Percentiles rank a stretch among this genome's conserved stretches.
phyloP scores from a whole-genome alignment of 2,113 vertebrate genomes.

The Coturnix japonica region DNA sequence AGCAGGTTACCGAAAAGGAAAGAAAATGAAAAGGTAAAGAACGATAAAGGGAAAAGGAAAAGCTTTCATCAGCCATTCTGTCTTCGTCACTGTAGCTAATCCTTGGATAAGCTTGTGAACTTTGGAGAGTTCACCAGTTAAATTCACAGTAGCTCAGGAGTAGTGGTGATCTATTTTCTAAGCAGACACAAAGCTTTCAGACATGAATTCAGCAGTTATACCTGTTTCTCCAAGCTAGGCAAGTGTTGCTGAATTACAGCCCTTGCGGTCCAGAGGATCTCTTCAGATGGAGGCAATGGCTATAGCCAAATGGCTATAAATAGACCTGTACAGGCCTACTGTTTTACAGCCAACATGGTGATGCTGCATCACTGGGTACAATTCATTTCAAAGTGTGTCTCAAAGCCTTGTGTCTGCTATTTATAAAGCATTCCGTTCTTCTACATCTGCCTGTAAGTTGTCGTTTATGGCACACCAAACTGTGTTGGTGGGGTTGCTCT shows the following conservation, averaged over 20 bases:
- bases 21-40: constrained; percentile 93
- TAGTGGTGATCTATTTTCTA: background rate
- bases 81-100: background rate
- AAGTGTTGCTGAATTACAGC: background rate
- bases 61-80: background rate
- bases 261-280: background rate
- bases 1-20: constrained; percentile 95
- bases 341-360: background rate
- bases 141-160: background rate
- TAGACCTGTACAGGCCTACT: background rate
- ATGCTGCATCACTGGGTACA: background rate
- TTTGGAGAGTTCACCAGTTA: background rate
- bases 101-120: background rate
- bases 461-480: background rate
- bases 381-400: background rate
- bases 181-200: constrained; percentile 54
- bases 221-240: background rate
- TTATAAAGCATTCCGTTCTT: background rate
- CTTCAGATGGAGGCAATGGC: background rate
- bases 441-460: background rate
- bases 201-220: background rate
- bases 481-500: background rate
- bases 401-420: constrained; percentile 50
- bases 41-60: background rate
- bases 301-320: background rate